Base-by-base conservation (phyloP, 2,888 invertebrate genomes). In the Pandemis cinnamomeana region DNA sequence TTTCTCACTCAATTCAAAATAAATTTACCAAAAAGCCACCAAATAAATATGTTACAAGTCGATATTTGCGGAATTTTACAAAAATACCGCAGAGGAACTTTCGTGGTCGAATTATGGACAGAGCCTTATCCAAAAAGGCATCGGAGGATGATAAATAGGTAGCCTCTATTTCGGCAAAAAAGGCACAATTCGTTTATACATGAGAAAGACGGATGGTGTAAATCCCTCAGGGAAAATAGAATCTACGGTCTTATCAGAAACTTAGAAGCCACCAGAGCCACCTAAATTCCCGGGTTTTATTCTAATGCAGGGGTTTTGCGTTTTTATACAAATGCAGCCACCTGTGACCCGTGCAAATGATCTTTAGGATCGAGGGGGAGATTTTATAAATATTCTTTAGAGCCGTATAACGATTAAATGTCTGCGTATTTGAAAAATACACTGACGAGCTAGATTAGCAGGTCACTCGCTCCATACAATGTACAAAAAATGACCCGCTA, bases 201-300 rank as follows among this genome's bases (percentile, higher is more conserved):
- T 27, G 55, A 73, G 70, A 67, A 73, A 74, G 71, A 74, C 71
- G 36, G 67, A 74, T 74, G 70, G 67, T 46, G 70, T 61, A 61
- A 73, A 71, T 67, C 70, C 74, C 67, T 61, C 46, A 36, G 66
- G 55, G 62, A 71, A 66, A 55, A 55, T 46, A 60, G 73, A 36
- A 41, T 55, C 62, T 62, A 36, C 44, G 42, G 60, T 66, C 71
- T 71, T 71, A 62, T 61, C 64, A n/a, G 64, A 51, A 73, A 70
- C 66, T 70, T 61, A 41, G 48, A 64, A 64, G 48, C 61, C 15
- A 51, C 20, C 3, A 42, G 60, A 64, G 48, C 61, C 15, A 51
- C 20, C 3, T 20, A 67, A 46, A 60, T 66, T 69, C 42, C 15
- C 44, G 61, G 61, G 55, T 61, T 70, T 44, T 70, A 61, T 42